phyloP scores from a whole-genome alignment of 1,140 invertebrate species.

The Neotoxoptera formosana region DNA sequence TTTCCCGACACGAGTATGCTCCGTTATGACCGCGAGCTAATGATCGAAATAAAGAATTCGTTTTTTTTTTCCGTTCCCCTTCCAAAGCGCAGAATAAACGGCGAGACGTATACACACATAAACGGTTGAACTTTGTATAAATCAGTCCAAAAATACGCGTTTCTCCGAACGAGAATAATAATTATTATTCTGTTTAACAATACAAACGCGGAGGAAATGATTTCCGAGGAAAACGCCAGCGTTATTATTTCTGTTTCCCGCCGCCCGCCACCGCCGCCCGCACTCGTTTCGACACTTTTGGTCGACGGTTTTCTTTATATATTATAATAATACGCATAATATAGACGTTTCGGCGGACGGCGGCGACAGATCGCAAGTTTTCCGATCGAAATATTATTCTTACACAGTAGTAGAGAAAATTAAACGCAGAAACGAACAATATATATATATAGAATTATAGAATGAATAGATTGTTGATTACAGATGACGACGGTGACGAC shows the following conservation, averaged over 20 bases:
- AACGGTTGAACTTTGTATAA: not conserved
- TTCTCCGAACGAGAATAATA: not conserved
- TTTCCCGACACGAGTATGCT: not conserved
- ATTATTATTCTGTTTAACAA: not conserved
- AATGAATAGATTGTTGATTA: not conserved
- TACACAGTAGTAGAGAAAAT: no score
- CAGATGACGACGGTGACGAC: not conserved
- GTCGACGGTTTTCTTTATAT: not conserved
- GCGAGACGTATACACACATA: not conserved
- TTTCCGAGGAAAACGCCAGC: not conserved
- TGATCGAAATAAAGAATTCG: not conserved
- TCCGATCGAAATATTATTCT: not conserved
- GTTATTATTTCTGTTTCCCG: not conserved
- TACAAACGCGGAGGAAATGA: not conserved
- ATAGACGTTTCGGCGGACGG: not conserved
- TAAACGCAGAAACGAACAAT: not conserved
- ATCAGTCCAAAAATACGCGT: not conserved
- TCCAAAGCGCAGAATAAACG: not conserved
- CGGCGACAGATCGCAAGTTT: not conserved
- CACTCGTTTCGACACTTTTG: not conserved
- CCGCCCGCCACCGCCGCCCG: no score
- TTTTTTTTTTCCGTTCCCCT: not conserved
- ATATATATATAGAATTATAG: no score
- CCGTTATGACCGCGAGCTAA: not conserved
- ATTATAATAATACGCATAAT: no score